These are phyloP conservation scores for Diphyllodes magnificus DNA, from an alignment of 2,113 vertebrate genomes.

Conservation along the genomic window DNA sequence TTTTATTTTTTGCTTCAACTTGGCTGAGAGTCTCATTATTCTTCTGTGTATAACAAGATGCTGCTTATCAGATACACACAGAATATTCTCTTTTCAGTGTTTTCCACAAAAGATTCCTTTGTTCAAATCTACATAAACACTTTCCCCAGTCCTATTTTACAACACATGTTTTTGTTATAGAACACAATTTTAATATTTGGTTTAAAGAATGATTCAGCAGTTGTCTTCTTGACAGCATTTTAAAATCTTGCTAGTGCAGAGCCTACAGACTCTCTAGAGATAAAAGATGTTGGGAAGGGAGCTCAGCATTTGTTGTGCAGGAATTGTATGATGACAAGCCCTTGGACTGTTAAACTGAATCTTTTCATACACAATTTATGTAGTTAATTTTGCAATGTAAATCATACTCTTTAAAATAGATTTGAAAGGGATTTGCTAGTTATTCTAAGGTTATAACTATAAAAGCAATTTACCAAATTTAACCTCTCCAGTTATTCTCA, in stretches of 20 bases:
- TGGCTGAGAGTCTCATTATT: not conserved
- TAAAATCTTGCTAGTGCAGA: not conserved
- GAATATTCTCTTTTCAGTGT: not conserved
- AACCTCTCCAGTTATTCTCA: not conserved
- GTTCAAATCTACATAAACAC: not conserved
- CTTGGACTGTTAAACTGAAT: not conserved
- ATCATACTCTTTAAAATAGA: not conserved
- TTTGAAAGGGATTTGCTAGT: not conserved
- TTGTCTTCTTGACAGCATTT: not conserved
- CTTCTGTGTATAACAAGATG: not conserved
- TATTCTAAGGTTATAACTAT: not conserved
- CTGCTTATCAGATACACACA: not conserved
- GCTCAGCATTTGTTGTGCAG: not conserved
- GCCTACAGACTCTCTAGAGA: not conserved
- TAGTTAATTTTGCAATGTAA: not conserved
- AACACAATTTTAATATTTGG: not conserved
- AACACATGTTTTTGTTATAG: not conserved
- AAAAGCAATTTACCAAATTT: not conserved
- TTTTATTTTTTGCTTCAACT: not conserved
- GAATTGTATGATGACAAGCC: not conserved
- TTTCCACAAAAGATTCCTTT: not conserved
- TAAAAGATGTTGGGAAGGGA: not conserved
- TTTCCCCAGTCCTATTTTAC: not conserved
- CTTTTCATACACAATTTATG: not conserved
- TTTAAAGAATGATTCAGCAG: not conserved